Evolutionary conservation across 2,888 invertebrate genomes (phyloP), one percentile per base, ranked within the genome.

Genomic region (Resseliella maxima): DNA sequence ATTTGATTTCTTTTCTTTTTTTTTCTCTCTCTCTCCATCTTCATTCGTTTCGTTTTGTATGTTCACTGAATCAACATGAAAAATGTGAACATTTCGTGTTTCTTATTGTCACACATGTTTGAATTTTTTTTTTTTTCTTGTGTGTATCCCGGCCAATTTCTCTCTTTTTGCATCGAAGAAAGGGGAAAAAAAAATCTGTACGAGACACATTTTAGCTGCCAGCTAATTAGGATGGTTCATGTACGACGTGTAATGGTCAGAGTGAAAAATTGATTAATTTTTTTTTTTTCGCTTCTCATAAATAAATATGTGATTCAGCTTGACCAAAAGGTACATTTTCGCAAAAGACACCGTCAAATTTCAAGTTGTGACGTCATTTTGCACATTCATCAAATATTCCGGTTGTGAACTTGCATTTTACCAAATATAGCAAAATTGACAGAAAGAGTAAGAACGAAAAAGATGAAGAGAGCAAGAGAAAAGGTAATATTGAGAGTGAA

Each of bases 1-100:
- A n/a, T n/a, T n/a, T n/a, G n/a, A n/a, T n/a, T n/a, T n/a, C n/a
- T n/a, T n/a, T n/a, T n/a, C n/a, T 2, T n/a, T 72, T 72, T 72
- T 72, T 72, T 72, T 31, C 2, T 72, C 59, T n/a, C 15, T 0
- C 2, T 59, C 27, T 12, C 2, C 50, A 12, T 18, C 2, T 21
- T 50, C 50, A 50, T 41, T 8, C 6, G 46, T 18, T 50, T 50
- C 46, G 8, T 50, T 2, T 50, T 50, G 8, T 41, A 41, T 24
- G 24, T 72, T 72, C 72, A 72, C 31, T 31, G 59, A 72, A 31
- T 31, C 31, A 72, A 72, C 31, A 72, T 72, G 72, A 72, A 72
- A 72, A 72, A 72, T 72, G 72, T 72, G 72, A 72, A 35, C 72
- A 72, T 72, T 72, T 35, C 31, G 72, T 72, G 72, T 72, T 72